These are phyloP conservation scores for Ophiothrix spiculata DNA, from an alignment of 35 echinoderm and acorn worm genomes.

Conservation along the genomic window DNA sequence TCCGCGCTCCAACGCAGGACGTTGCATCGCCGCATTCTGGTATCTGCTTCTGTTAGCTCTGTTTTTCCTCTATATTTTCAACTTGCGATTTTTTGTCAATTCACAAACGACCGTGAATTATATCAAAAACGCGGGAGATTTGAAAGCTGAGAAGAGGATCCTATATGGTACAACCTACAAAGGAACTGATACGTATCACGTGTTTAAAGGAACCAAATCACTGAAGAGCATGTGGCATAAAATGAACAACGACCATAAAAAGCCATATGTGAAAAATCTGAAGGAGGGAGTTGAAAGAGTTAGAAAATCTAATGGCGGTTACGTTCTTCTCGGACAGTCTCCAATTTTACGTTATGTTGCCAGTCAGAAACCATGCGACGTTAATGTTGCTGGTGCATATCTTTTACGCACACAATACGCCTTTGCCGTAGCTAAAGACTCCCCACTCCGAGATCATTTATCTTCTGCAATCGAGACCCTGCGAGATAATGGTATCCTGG, in stretches of 20 bases:
- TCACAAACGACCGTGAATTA: neutral
- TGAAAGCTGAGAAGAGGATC: neutral
- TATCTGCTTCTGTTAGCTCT: slow-evolving; percentile 28
- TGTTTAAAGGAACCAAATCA: neutral
- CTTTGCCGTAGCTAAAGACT: slow-evolving; percentile 43
- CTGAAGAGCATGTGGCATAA: slow-evolving; percentile 25
- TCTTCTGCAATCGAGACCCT: slow-evolving; percentile 49
- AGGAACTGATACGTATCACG: neutral
- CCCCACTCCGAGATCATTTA: slow-evolving; percentile 43
- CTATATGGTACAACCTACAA: neutral
- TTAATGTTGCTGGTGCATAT: slow-evolving; percentile 41
- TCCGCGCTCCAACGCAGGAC: neutral
- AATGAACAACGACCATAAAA: slow-evolving; percentile 5
- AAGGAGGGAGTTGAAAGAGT: slow-evolving; percentile 33
- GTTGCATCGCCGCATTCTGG: slow-evolving; percentile 24
- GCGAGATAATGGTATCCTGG: slow-evolving; percentile 34
- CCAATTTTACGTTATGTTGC: slow-evolving; percentile 37
- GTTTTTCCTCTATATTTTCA: slow-evolving; percentile 24
- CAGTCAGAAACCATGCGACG: slow-evolving; percentile 56
- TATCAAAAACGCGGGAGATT: neutral
- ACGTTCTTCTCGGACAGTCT: slow-evolving; percentile 50
- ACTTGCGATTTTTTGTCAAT: slow-evolving; percentile 16
- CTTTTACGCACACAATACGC: slow-evolving; percentile 54
- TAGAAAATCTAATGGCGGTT: slow-evolving; percentile 41
- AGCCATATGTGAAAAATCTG: slow-evolving; percentile 33